Evolutionary conservation across 2,113 vertebrate genomes (phyloP).

Genomic region (Nycticebus coucang): DNA sequence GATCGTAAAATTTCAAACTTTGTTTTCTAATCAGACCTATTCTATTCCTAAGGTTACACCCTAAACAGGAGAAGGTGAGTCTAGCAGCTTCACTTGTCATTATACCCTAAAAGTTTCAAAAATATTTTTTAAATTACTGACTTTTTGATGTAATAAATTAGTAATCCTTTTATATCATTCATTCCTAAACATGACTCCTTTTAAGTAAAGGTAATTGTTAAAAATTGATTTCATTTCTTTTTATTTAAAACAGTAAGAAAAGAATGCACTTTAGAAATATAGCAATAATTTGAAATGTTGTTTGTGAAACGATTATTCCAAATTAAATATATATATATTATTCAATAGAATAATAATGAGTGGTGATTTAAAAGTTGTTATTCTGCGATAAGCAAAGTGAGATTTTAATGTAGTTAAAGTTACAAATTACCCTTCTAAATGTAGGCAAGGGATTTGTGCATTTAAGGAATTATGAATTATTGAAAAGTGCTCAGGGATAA

Average conservation of each 20-base stretch:
- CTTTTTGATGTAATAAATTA: neutral
- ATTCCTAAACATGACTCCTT: neutral
- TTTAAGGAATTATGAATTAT: slow-evolving; percentile 73
- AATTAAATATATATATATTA: neutral
- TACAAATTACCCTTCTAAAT: slow-evolving; percentile 47
- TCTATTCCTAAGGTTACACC: neutral
- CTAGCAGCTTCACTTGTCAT: neutral
- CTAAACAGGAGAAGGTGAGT: neutral
- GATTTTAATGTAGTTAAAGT: neutral
- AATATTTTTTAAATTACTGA: neutral
- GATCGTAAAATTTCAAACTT: neutral
- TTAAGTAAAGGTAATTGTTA: neutral
- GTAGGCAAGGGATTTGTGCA: slow-evolving; percentile 31
- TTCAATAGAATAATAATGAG: neutral
- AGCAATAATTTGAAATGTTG: neutral
- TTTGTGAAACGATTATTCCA: neutral
- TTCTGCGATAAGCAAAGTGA: slow-evolving; percentile 26
- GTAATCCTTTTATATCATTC: neutral
- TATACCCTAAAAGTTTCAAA: neutral
- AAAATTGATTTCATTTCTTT: neutral
- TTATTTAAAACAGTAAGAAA: neutral
- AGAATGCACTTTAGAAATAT: neutral
- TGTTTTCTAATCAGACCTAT: neutral
- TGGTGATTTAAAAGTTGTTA: neutral
- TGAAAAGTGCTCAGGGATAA: slow-evolving; percentile 59